Base-by-base conservation (phyloP, 2,888 invertebrate species). In the Muscina levida region DNA sequence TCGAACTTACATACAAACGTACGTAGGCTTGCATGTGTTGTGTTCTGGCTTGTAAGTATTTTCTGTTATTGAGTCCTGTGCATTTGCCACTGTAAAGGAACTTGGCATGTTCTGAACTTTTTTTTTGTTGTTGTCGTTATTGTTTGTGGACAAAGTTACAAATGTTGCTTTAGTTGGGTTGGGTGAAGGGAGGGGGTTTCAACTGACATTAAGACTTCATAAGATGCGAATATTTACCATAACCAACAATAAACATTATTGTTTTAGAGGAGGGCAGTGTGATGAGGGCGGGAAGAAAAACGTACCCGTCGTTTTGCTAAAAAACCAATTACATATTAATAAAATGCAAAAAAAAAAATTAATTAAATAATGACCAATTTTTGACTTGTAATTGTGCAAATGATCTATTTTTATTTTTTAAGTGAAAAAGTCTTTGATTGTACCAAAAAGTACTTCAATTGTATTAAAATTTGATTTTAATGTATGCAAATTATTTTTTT, bases 201-300 rank as follows among this genome's bases (percentile, higher is more conserved):
- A 31, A 44, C 56, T 81, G 74, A 72, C 74, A 77, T 75, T 77
- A 81, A 81, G 81, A 81, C 68, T 75, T 72, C 24, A 72, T 62
- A 44, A 66, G 26, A 56, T 53, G 42, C 17, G 62, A 62, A 62
- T 62, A 62, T 42, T 39, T 39, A 62, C 62, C 17, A 57, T 19
- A 44, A 48, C 59, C 71, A 48, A 72, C 68, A 75, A 74, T 65
- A 68, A 75, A 70, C 74, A 77, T 75, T 56, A 72, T 75, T 72
- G 19, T 11, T 62, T 57, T 6, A 4, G 10, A 39, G 1, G 42
- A 39, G 62, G 22, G 62, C 6, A 10, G 59, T 39, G 2, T 59
- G 59, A 59, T 19, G 15, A 56, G 13, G 10, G 37, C 37, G 37
- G 37, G 37, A 37, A n/a, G n/a, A n/a, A n/a, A n/a, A n/a, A n/a